phyloP scores from a whole-genome alignment of 2,888 invertebrate genomes.

The Hirtodrosophila duncani region DNA sequence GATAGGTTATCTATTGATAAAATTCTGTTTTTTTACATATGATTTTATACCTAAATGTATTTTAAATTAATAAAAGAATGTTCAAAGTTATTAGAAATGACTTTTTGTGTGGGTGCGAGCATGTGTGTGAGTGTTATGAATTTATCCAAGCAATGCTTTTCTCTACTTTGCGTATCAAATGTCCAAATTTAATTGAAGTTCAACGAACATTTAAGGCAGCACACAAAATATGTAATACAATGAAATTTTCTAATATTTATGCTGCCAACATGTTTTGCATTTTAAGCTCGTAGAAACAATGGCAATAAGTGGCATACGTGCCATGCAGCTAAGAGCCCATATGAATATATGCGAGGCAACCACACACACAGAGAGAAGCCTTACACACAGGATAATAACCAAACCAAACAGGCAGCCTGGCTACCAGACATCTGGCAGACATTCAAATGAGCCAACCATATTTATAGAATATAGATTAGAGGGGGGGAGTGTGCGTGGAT shows the following conservation, averaged over 20 bases:
- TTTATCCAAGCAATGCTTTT: no score
- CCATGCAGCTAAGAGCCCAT: slow-evolving; percentile 18
- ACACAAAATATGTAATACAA: slow-evolving; percentile 1
- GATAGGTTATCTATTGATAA: no score
- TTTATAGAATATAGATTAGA: slow-evolving; percentile 50
- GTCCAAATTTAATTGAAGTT: no score
- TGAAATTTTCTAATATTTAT: slow-evolving; percentile 10
- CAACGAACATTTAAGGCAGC: not conserved
- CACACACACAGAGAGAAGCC: not conserved
- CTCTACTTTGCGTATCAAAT: no score
- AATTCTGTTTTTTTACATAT: no score
- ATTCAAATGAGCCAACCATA: slow-evolving; percentile 55
- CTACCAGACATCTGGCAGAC: slow-evolving; percentile 54
- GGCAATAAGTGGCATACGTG: slow-evolving; percentile 5
- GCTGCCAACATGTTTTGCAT: slow-evolving; percentile 21
- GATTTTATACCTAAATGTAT: no score
- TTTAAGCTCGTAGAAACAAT: slow-evolving; percentile 13
- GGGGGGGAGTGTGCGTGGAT: not conserved
- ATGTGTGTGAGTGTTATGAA: slow-evolving; percentile 11
- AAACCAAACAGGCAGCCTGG: slow-evolving; percentile 20
- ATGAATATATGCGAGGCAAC: slow-evolving; percentile 20
- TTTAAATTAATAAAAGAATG: slow-evolving; percentile 12
- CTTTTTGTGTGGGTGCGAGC: not conserved
- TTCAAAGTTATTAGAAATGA: slow-evolving; percentile 11
- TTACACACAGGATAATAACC: not conserved